Evolutionary conservation across 2,888 invertebrate genomes (phyloP).

Genomic region (Blastobasis adustella): DNA sequence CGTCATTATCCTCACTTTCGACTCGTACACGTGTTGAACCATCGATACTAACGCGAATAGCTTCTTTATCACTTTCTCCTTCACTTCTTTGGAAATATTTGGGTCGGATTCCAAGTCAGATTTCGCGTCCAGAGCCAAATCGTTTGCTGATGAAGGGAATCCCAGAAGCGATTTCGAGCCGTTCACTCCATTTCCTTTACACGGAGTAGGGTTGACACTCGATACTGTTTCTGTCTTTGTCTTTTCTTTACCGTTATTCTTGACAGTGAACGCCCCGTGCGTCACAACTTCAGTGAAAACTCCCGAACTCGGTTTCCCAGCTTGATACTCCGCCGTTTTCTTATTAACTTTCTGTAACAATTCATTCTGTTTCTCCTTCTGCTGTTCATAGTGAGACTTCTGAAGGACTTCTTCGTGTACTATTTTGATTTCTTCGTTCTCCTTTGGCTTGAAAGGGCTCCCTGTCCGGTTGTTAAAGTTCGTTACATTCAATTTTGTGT

Average conservation of each 20-base stretch:
- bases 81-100: constrained; percentile 55
- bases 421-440: constrained; percentile 20
- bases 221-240: constrained; percentile 30
- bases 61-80: constrained; percentile 63
- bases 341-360: constrained; percentile 55
- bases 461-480: constrained; percentile 47
- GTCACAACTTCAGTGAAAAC: constrained; percentile 64
- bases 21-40: constrained; percentile 65
- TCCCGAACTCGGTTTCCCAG: constrained; percentile 56
- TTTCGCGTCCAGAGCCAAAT: constrained; percentile 62
- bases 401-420: constrained; percentile 50
- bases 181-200: constrained; percentile 32
- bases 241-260: constrained; percentile 38
- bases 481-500: constrained; percentile 44
- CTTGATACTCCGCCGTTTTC: constrained; percentile 58
- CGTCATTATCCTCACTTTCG: constrained; percentile 60
- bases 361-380: constrained; percentile 58
- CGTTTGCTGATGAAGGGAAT: constrained; percentile 66
- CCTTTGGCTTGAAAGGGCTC: constrained; percentile 26
- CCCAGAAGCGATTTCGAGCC: constrained; percentile 52
- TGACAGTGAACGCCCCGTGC: constrained; percentile 59
- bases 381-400: constrained; percentile 47
- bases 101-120: constrained; percentile 62
- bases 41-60: constrained; percentile 58
- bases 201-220: constrained; percentile 23